Evolutionary conservation across 2,888 invertebrate genomes (phyloP), one percentile per base, ranked within the genome.

Genomic region (Augochlorella aurata): DNA sequence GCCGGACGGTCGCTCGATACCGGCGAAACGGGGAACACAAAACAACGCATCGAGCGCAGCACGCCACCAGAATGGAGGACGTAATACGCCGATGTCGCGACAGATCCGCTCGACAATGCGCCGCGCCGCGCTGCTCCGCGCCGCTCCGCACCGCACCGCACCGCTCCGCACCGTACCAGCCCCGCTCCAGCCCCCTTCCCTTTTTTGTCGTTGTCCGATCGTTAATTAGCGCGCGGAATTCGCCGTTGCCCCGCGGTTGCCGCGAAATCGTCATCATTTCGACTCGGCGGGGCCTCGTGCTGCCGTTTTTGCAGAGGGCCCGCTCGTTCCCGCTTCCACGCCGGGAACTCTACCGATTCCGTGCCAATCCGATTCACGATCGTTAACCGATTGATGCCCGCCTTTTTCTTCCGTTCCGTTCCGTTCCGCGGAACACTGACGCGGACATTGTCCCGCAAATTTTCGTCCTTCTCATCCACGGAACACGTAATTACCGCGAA

Each of bases 181-280:
- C 61, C 61, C 16, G 38, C 38, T 38, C 3, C 38, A 38, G 29
- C 61, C 61, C 61, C 61, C 74, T 74, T 74, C 74, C 71, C 71
- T 81, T 89, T 89, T 89, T 89, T 89, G 85, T 73, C 49, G 8
- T 0, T 45, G 74, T 50, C 61, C 88, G 90, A 89, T 89, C 89
- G 89, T 90, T 89, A 90, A 89, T 89, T 89, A 89, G 89, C 85
- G 81, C 88, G 61, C 67, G 88, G 88, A 88, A 88, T 88, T 87
- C 85, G 69, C 72, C 74, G 85, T 81, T 80, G 68, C 79, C 79
- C 74, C 79, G 67, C 47, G 76, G 73, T 77, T 85, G 84, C 79
- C 85, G 85, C 85, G 83, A 85, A 88, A 88, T 86, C 85, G 83
- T 88, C 85, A 81, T 86, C 87, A 74, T 58, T 77, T 70, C 85